Conservation (phyloP, 1,140 invertebrate species). For the Dreissena polymorpha region DNA sequence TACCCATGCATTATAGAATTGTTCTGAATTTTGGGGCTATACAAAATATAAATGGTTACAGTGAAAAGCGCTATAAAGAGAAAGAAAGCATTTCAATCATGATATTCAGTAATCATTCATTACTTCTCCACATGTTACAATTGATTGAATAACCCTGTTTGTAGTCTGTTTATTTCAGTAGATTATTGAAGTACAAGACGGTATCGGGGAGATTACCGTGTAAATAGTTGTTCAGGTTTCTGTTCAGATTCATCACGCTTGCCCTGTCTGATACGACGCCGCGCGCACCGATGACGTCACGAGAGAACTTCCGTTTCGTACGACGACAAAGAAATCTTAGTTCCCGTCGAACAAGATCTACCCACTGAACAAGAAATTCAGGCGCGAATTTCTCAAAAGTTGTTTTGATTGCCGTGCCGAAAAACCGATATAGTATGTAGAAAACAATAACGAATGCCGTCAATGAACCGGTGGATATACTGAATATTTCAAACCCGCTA, state of each 20-base stretch:
- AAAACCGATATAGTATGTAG: constrained; percentile 35
- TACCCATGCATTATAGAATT: too few relatives aligned
- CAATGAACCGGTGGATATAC: constrained; percentile 26
- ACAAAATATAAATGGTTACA: too few relatives aligned
- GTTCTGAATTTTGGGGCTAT: too few relatives aligned
- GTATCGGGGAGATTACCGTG: constrained; percentile 4
- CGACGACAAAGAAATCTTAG: constrained; percentile 32
- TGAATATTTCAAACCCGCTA: constrained; percentile 21
- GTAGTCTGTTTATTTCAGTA: neutral
- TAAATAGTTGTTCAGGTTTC: constrained; percentile 46
- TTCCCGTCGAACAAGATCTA: constrained; percentile 49
- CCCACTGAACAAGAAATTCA: constrained; percentile 34
- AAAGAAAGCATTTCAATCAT: too few relatives aligned
- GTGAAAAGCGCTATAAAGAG: too few relatives aligned
- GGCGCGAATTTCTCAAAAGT: constrained; percentile 47
- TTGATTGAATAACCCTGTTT: too few relatives aligned
- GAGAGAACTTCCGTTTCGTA: constrained; percentile 41
- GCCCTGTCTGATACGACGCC: neutral
- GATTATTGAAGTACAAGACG: constrained; percentile 27
- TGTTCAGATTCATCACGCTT: constrained; percentile 34
- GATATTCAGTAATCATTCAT: too few relatives aligned
- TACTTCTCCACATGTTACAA: too few relatives aligned
- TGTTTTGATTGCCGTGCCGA: constrained; percentile 34
- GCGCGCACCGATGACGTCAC: constrained; percentile 52
- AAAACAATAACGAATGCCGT: constrained; percentile 12